Evolutionary conservation across 2,888 invertebrate species (phyloP), one percentile per base, ranked within the genome.

Genomic region (Plutella xylostella): DNA sequence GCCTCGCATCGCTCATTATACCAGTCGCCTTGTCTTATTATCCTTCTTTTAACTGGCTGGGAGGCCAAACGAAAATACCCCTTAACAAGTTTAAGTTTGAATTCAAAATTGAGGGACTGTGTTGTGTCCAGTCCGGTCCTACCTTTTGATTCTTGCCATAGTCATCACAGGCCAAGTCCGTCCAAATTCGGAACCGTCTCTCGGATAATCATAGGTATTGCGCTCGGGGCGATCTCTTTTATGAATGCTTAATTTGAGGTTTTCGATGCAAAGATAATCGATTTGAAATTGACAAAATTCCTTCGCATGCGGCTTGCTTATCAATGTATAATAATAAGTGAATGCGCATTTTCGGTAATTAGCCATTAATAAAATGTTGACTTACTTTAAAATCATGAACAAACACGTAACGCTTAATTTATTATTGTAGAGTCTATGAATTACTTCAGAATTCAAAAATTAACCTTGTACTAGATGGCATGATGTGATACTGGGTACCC

Each of bases 151-250:
- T 59, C 58, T 57, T 51, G 61, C 62, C 68, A 68, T 68, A 66
- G 69, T 66, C 66, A 66, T 68, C 66, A 65, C 61, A 63, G 66
- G 65, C 67, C 63, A 66, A 65, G 63, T 58, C 25, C 25, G 25
- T 63, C 65, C 65, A 60, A 63, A 68, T 68, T 69, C 61, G 65
- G 63, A 61, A 56, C 62, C 56, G 55, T 52, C 53, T 51, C 60
- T 62, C 51, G 57, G 68, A 68, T 77, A 78, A 79, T 75, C 73
- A 77, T 76, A 76, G 75, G 60, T 61, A 71, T 75, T 72, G 60
- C 51, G 64, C 62, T 61, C 54, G 55, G 53, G 60, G 70, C 65
- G 71, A 70, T 72, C 64, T 69, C 61, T 65, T 77, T 77, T 73
- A 75, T 72, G 71, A 69, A 66, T 65, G 56, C 63, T 55, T 75